phyloP scores from a whole-genome alignment of 2,797 vertebrate species.

The Dendrocincla fuliginosa region DNA sequence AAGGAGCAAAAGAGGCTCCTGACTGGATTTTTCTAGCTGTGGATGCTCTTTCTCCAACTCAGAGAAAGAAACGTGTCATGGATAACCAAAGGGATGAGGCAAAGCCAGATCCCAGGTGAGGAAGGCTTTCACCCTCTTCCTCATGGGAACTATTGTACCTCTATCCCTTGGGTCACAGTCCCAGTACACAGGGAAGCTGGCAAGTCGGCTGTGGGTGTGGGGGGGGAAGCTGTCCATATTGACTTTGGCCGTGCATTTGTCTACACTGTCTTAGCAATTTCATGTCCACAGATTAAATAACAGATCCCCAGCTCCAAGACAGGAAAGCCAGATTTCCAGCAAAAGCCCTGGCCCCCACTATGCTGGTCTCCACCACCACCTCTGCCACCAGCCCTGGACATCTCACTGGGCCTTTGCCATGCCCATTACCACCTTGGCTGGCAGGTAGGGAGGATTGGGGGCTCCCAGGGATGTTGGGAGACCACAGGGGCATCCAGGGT shows the following conservation, averaged over 20 bases:
- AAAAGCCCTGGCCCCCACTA: not conserved
- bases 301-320: not conserved
- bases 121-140: not conserved
- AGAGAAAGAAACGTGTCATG: not conserved
- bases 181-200: accelerated
- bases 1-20: not conserved
- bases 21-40: not conserved
- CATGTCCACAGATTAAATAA: conserved; percentile 53
- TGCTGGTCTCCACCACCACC: accelerated
- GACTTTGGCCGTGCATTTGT: conserved; percentile 55
- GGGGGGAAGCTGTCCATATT: not conserved
- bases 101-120: not conserved
- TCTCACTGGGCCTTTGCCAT: not conserved
- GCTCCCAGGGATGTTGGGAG: accelerated
- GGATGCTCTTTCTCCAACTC: not conserved
- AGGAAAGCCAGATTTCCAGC: conserved; percentile 41
- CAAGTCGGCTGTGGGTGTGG: accelerated
- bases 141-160: not conserved
- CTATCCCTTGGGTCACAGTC: not conserved
- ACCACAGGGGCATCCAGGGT: not conserved
- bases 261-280: conserved; percentile 55
- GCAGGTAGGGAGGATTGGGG: not conserved
- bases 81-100: not conserved
- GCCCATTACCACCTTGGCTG: not conserved
- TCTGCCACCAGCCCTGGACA: not conserved